Conservation (phyloP, 2,113 vertebrate species). For the Lamprotornis superbus region DNA sequence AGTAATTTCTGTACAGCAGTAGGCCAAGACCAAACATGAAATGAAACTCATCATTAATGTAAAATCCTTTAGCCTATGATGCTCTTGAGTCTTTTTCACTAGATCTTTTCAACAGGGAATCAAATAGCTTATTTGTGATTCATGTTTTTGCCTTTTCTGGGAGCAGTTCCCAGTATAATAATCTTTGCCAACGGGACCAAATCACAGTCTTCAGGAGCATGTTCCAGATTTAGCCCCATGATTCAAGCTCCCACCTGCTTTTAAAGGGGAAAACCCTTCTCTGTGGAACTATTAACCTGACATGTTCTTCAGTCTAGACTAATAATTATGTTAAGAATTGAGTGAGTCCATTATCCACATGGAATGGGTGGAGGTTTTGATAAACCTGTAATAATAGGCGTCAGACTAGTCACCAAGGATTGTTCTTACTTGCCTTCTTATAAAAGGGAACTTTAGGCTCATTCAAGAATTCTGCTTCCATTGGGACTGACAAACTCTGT, state of each 20-base stretch:
- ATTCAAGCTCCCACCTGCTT: slow-evolving; percentile 51
- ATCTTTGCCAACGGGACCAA: slow-evolving; percentile 20
- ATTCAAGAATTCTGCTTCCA: slow-evolving; percentile 23
- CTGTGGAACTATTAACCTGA: slow-evolving; percentile 23
- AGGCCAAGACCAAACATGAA: neutral
- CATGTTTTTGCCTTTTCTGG: neutral
- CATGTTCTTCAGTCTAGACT: slow-evolving; percentile 45
- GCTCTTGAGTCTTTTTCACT: slow-evolving; percentile 15
- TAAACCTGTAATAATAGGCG: neutral
- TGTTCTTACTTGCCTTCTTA: slow-evolving; percentile 24
- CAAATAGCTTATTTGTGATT: neutral
- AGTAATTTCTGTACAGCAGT: neutral
- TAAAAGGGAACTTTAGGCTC: slow-evolving; percentile 5
- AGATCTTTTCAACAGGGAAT: neutral
- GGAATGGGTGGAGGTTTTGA: slow-evolving; percentile 25
- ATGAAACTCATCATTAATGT: slow-evolving; percentile 12
- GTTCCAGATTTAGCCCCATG: slow-evolving; percentile 13
- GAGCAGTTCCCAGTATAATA: neutral
- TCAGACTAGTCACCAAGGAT: slow-evolving; percentile 13
- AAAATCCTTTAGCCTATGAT: slow-evolving; percentile 14
- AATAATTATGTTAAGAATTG: slow-evolving; percentile 23
- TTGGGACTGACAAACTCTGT: neutral
- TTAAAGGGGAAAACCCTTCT: slow-evolving; percentile 23
- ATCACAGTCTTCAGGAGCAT: neutral
- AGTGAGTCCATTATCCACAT: neutral